phyloP scores from a whole-genome alignment of 2,113 vertebrate species.

The Cygnus atratus region DNA sequence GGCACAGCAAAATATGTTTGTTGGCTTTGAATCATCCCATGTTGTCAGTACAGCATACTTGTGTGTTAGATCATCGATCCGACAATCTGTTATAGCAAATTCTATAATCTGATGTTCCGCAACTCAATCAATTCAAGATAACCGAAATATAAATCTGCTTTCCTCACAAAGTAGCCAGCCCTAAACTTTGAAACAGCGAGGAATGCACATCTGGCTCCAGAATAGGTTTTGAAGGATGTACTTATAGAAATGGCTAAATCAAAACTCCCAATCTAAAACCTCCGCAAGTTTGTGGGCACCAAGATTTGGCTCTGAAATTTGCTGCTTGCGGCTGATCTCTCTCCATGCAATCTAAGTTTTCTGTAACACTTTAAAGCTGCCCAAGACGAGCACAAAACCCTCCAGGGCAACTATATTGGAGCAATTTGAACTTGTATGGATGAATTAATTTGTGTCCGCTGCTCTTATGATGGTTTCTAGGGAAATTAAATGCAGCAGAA shows the following conservation, averaged over 20 bases:
- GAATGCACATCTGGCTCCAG: background rate
- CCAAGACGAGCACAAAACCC: background rate
- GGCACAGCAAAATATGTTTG: constrained; percentile 8
- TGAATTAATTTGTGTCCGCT: background rate
- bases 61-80: background rate
- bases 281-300: background rate
- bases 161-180: background rate
- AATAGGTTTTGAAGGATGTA: background rate
- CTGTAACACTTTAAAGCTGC: background rate
- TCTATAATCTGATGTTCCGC: background rate
- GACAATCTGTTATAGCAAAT: constrained; percentile 21
- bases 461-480: background rate
- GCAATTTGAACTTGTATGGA: background rate
- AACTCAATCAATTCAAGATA: constrained; percentile 27
- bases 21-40: constrained; percentile 49
- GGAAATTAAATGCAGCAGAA: constrained; percentile 16
- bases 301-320: background rate
- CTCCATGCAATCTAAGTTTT: background rate
- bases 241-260: background rate
- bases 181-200: background rate
- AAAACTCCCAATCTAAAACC: background rate
- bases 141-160: constrained; percentile 31
- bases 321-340: background rate
- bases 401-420: background rate
- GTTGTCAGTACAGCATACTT: constrained; percentile 2